phyloP scores from a whole-genome alignment of 2,888 invertebrate genomes.

The Pelosia muscerda region DNA sequence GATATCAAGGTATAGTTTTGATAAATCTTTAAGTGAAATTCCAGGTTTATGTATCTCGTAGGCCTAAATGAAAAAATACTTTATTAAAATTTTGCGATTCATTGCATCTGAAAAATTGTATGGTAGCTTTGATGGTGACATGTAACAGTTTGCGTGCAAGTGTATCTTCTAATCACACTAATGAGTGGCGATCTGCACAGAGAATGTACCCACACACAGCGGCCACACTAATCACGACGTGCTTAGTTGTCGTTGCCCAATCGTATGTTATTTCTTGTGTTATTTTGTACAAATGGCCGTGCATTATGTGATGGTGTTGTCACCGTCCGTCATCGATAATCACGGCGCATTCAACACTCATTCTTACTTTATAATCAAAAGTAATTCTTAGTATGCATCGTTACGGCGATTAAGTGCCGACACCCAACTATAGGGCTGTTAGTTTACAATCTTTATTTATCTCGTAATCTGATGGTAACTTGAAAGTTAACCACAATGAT shows the following conservation, averaged over 20 bases:
- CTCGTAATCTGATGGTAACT: background rate
- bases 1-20: no score
- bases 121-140: background rate
- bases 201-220: background rate
- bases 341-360: constrained; percentile 22
- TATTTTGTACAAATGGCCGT: constrained; percentile 15
- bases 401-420: constrained; percentile 5
- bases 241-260: background rate
- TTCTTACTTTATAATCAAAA: constrained; percentile 19
- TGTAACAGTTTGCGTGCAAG: background rate
- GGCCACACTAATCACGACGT: background rate
- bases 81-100: no score
- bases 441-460: no score
- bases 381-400: constrained; percentile 13
- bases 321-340: constrained; percentile 22
- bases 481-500: background rate
- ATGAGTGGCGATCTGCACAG: background rate
- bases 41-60: no score
- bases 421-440: background rate
- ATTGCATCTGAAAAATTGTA: no score
- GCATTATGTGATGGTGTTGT: constrained; percentile 23
- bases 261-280: constrained; percentile 6
- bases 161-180: background rate
- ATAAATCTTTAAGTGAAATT: no score
- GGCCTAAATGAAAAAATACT: no score